A percentile compares a stretch with the other conserved stretches of the same genome.
phyloP scores from a whole-genome alignment of 2,113 vertebrate species.

The Ochotona curzoniae region DNA sequence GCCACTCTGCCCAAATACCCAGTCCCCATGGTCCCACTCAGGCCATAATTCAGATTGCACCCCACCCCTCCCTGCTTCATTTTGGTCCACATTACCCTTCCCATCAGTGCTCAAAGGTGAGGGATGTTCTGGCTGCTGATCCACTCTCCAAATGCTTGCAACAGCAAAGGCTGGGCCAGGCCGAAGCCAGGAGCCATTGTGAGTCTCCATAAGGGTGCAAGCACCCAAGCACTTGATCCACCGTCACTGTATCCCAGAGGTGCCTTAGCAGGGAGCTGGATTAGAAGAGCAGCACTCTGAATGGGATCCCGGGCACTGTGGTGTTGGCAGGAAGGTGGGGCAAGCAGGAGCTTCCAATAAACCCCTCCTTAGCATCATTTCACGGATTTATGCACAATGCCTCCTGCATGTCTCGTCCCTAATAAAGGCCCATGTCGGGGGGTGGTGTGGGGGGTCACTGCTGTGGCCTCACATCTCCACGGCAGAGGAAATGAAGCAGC shows the following conservation, averaged over 20 bases:
- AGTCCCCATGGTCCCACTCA: not conserved
- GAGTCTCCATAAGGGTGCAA: too few species aligned
- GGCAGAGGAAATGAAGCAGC: not conserved
- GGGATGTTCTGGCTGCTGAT: too few species aligned
- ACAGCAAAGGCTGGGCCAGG: too few species aligned
- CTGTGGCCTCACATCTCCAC: not conserved
- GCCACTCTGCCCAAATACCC: not conserved
- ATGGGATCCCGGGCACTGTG: not conserved
- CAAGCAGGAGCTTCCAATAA: too few species aligned
- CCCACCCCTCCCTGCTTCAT: not conserved
- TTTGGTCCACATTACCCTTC: not conserved
- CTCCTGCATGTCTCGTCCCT: not conserved
- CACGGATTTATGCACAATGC: not conserved
- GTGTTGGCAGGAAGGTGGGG: too few species aligned
- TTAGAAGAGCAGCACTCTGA: too few species aligned
- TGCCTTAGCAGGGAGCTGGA: too few species aligned
- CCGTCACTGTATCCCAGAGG: too few species aligned
- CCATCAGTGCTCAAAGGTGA: too few species aligned
- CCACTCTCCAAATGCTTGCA: too few species aligned
- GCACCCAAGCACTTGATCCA: too few species aligned
- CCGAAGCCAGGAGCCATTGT: too few species aligned
- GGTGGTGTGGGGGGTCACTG: not conserved
- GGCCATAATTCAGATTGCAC: not conserved
- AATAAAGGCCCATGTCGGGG: not conserved
- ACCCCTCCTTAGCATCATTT: not conserved